Base-by-base conservation (phyloP, 1,140 invertebrate species). In the Halictus rubicundus region DNA sequence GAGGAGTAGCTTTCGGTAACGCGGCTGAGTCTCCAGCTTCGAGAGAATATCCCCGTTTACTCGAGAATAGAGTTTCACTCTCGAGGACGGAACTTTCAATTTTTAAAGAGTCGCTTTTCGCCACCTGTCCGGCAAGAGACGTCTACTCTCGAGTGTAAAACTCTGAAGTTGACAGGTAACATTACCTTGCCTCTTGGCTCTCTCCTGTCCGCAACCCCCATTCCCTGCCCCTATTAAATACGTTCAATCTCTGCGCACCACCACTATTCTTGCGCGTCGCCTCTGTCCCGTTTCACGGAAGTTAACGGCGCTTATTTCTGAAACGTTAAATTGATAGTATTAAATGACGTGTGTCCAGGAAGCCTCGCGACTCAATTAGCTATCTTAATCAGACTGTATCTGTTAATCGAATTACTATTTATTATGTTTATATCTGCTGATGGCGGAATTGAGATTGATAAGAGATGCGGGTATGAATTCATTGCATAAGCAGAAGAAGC, bases 221-320 rank as follows among this genome's bases (percentile, higher is more conserved):
- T n/a, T n/a, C n/a, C n/a, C n/a, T n/a, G n/a, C n/a, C 52, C 71
- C 25, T 27, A 59, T 82, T 42, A 27, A 49, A 57, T 65, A 52
- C 49, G 49, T 52, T 52, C 19, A 52, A 52, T 52, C 57, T 49
- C 19, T 64, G 54, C 68, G 68, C 59, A 78, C 80, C 84, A 68
- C 69, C 37, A 68, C 64, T 64, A 63, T 60, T 68, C 73, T 75
- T 61, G 78, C 71, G 52, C 59, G 14, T 71, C 49, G 27, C 37
- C 23, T 27, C 7, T 12, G 2, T 9, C 71, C 14, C 21, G 6
- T 60, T 72, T 61, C 37, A 6, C 8, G 19, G 9, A 27, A 21
- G 12, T 72, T 42, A 42, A 21, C 19, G 6, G 23, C 16, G 16
- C 8, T n/a, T 23, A 25, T 42, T 66, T 32, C 27, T 25, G 32